Evolutionary conservation across 2,797 vertebrate species (phyloP).

Genomic region (Chelidonichthys spinosus): DNA sequence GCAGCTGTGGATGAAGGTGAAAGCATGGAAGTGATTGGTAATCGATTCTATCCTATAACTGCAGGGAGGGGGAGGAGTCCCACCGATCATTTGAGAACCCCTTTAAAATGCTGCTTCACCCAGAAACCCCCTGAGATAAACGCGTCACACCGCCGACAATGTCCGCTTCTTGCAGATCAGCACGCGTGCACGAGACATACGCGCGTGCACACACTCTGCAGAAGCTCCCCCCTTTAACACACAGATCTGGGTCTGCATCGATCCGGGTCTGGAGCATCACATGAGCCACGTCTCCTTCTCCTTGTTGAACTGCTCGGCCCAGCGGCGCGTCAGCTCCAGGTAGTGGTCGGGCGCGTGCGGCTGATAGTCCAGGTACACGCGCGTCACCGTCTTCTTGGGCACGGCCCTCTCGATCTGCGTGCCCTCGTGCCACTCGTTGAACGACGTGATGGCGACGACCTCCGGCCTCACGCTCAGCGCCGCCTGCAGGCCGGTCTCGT

Average conservation of each 20-base stretch:
- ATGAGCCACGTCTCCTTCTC: constrained; percentile 92
- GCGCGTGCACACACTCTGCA: background rate
- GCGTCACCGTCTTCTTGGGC: constrained; percentile 88
- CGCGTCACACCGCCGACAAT: background rate
- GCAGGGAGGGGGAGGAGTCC: constrained; percentile 1
- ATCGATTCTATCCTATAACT: constrained; percentile 1
- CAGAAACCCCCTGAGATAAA: background rate
- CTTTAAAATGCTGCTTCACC: constrained; percentile 6
- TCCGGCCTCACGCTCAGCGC: constrained; percentile 88
- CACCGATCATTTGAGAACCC: constrained; percentile 1
- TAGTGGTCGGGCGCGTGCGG: constrained; percentile 89
- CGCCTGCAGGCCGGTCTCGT: constrained; percentile 90
- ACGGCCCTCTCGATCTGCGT: constrained; percentile 91
- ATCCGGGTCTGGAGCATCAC: constrained; percentile 62
- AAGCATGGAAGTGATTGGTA: background rate
- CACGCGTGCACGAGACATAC: background rate
- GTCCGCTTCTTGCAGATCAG: background rate
- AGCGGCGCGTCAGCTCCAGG: constrained; percentile 89
- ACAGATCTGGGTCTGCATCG: too few relatives aligned
- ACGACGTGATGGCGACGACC: constrained; percentile 89
- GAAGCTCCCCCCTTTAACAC: background rate
- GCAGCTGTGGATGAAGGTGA: background rate
- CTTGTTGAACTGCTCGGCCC: constrained; percentile 90
- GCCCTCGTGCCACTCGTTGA: constrained; percentile 94
- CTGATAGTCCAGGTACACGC: constrained; percentile 90